Base-by-base conservation (phyloP, 2,888 invertebrate genomes). In the Lasius platythorax region DNA sequence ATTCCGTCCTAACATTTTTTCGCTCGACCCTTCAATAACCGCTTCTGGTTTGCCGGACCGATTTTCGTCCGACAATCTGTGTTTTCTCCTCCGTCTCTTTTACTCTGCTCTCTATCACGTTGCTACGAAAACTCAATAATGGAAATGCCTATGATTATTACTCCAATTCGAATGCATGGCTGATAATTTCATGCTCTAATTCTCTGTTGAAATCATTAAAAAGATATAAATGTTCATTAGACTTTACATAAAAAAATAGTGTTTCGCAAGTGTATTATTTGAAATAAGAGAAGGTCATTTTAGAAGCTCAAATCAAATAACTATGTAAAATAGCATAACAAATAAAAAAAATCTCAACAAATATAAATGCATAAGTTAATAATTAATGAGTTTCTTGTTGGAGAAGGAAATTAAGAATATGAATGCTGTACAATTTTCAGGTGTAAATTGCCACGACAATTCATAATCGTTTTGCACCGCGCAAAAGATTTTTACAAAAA, bases 1-100 rank as follows among this genome's bases (percentile, higher is more conserved):
- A 81, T 61, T 81, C 37, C 46, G 18, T 28, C 11, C 72, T 40
- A n/a, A 30, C 23, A 28, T 58, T 63, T 81, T 70, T 72, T 33
- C 37, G 5, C n/a, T 12, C 56, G 70, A 43, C 11, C 33, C 72
- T 46, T 61, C 73, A 37, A 72, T 63, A 81, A 81, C 28, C 50
- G 61, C 23, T 18, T 43, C 58, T 33, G 15, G 72, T 23, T 79
- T 30, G 58, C 43, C 61, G 61, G 33, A n/a, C 9, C 9, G 28
- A 72, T 72, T 81, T 46, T 81, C 40, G 56, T 6, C 23, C 46
- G 15, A 2, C 72, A 46, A 79, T 72, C 23, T 43, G 33, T 70
- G n/a, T 72, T 72, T 72, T 11, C 12, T 81, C 12, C n/a, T 56
- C 28, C 33, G 23, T 56, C 76, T 68, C 56, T 56, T 33, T n/a